A percentile compares a stretch with the other conserved stretches of the same genome.
phyloP scores from a whole-genome alignment of 2,888 invertebrate genomes.

The Hirtodrosophila duncani region DNA sequence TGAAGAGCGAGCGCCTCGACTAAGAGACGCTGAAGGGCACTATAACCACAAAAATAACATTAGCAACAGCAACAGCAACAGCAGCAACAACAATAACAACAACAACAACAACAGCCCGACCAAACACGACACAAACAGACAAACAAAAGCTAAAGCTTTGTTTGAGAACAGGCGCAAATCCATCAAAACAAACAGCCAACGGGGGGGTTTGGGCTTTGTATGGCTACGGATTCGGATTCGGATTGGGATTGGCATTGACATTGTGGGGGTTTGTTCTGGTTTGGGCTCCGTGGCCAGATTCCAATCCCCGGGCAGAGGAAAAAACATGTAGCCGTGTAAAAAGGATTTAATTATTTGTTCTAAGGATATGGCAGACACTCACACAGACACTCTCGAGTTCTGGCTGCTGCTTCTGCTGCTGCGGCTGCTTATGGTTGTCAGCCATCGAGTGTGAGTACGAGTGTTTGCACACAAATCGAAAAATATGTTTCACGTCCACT shows the following conservation, averaged over 20 bases:
- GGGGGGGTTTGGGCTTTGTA: slow-evolving; percentile 43
- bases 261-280: slow-evolving; percentile 11
- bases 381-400: slow-evolving; percentile 13
- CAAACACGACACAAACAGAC: slow-evolving; percentile 66
- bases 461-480: slow-evolving; percentile 52
- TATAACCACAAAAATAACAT: slow-evolving; percentile 30
- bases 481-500: slow-evolving; percentile 70
- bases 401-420: slow-evolving; percentile 6
- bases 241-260: slow-evolving; percentile 13
- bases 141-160: slow-evolving; percentile 72
- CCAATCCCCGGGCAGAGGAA: slow-evolving; percentile 23
- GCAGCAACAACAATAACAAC: slow-evolving; percentile 20
- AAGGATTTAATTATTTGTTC: slow-evolving; percentile 77
- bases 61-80: slow-evolving; percentile 26
- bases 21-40: slow-evolving; percentile 31
- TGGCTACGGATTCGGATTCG: slow-evolving; percentile 9
- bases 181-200: slow-evolving; percentile 73
- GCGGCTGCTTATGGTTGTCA: slow-evolving; percentile 33
- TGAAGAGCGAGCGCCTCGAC: neutral
- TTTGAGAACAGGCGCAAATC: slow-evolving; percentile 65
- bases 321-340: slow-evolving; percentile 69
- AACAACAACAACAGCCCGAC: slow-evolving; percentile 31
- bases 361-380: slow-evolving; percentile 54
- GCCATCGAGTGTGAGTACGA: slow-evolving; percentile 10
- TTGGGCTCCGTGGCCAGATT: slow-evolving; percentile 19